Conservation (phyloP, 2,888 invertebrate species). For the Lithosia quadra region DNA sequence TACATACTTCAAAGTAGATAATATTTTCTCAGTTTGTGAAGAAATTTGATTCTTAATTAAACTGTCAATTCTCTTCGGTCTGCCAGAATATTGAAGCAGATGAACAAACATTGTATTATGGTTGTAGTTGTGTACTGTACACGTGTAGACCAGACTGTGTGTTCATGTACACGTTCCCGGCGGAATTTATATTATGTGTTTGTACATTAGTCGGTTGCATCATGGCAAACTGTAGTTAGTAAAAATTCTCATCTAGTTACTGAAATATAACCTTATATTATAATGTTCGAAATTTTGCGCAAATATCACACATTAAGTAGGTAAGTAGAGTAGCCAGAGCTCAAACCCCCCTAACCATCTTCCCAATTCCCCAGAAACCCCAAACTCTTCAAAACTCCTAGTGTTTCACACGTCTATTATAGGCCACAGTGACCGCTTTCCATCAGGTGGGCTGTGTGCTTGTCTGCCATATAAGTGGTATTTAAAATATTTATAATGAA, state of each 20-base stretch:
- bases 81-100: background rate
- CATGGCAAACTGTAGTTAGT: slow-evolving; percentile 10
- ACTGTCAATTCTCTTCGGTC: background rate
- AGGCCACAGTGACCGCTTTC: too few species aligned
- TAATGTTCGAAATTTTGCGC: too few species aligned
- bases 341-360: too few species aligned
- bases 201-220: slow-evolving; percentile 9
- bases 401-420: too few species aligned
- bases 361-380: too few species aligned
- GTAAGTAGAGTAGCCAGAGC: too few species aligned
- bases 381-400: too few species aligned
- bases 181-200: slow-evolving; percentile 28
- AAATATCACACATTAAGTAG: too few species aligned
- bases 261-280: too few species aligned
- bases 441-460: too few species aligned
- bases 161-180: slow-evolving; percentile 28
- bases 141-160: slow-evolving; percentile 17
- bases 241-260: background rate
- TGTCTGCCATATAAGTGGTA: too few species aligned
- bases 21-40: background rate
- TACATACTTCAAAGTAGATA: background rate
- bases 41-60: background rate
- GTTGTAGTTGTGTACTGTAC: background rate
- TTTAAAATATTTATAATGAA: too few species aligned
- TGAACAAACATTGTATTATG: slow-evolving; percentile 6